These are phyloP conservation scores for Danaus plexippus DNA, from an alignment of 1,140 invertebrate genomes.

Conservation along the genomic window DNA sequence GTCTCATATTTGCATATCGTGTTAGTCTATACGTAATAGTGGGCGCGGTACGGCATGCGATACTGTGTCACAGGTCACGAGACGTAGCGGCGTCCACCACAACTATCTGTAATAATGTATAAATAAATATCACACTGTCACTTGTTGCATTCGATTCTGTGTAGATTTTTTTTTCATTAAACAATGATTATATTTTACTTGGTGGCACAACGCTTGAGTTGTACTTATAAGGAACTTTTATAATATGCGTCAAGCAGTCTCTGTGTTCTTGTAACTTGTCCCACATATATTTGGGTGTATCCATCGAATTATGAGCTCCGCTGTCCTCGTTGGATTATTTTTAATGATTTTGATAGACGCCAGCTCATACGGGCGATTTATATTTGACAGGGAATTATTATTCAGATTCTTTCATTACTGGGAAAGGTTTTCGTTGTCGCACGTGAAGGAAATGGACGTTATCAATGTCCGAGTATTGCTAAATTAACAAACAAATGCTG, in stretches of 20 bases:
- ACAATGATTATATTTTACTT: too few species aligned
- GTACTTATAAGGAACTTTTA: too few species aligned
- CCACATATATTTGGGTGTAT: slow-evolving; percentile 51
- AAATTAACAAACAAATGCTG: too few species aligned
- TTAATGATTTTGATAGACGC: slow-evolving; percentile 36
- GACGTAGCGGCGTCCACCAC: slow-evolving; percentile 10
- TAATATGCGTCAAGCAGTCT: background rate
- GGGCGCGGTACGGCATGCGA: slow-evolving; percentile 51
- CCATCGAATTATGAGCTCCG: slow-evolving; percentile 52
- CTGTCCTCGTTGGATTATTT: slow-evolving; percentile 50
- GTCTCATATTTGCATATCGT: slow-evolving; percentile 67
- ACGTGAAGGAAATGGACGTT: too few species aligned
- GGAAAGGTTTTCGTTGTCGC: slow-evolving; percentile 29
- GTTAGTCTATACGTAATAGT: slow-evolving; percentile 46
- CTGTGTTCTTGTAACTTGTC: slow-evolving; percentile 21
- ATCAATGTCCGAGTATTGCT: too few species aligned
- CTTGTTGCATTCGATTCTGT: too few species aligned
- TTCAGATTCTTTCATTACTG: slow-evolving; percentile 25
- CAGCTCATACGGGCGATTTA: slow-evolving; percentile 28
- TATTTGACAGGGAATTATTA: slow-evolving; percentile 27
- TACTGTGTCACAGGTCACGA: slow-evolving; percentile 16
- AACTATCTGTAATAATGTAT: too few species aligned
- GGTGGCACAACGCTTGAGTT: too few species aligned
- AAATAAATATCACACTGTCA: too few species aligned
- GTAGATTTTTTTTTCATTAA: too few species aligned